A percentile compares a stretch with the other conserved stretches of the same genome.
Evolutionary conservation across 2,888 invertebrate species (phyloP).

Genomic region (Eilema caniola): DNA sequence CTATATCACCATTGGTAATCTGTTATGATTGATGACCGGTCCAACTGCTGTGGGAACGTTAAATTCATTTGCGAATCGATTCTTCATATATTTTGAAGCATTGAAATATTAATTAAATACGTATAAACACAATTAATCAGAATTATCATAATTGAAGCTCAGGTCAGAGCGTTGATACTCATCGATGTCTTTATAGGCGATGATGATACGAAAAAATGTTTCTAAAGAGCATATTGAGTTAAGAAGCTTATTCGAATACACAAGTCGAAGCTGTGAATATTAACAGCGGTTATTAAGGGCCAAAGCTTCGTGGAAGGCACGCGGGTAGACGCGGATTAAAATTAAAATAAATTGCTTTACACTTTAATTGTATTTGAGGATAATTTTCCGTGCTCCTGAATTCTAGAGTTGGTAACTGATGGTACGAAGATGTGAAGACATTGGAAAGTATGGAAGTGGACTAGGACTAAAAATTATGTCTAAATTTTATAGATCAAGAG

Average conservation of each 20-base stretch:
- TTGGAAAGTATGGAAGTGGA: slow-evolving; percentile 53
- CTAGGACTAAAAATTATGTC: background rate
- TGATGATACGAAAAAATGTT: slow-evolving; percentile 12
- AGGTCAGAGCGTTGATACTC: slow-evolving; percentile 31
- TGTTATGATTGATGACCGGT: slow-evolving; percentile 68
- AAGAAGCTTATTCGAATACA: slow-evolving; percentile 67
- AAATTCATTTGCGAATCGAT: slow-evolving; percentile 72
- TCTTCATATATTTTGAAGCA: slow-evolving; percentile 66
- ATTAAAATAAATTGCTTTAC: slow-evolving; percentile 85
- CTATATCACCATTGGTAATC: slow-evolving; percentile 46
- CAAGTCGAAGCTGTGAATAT: slow-evolving; percentile 69
- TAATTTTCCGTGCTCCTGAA: slow-evolving; percentile 86
- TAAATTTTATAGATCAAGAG: background rate
- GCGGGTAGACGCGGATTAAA: slow-evolving; percentile 76
- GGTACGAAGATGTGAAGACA: slow-evolving; percentile 69
- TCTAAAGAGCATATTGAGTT: slow-evolving; percentile 56
- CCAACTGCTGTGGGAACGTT: slow-evolving; percentile 59
- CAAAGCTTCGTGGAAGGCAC: slow-evolving; percentile 62
- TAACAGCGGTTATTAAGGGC: slow-evolving; percentile 69
- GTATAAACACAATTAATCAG: slow-evolving; percentile 38
- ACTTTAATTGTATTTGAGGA: slow-evolving; percentile 85
- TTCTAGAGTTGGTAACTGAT: slow-evolving; percentile 76
- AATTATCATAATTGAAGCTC: slow-evolving; percentile 36
- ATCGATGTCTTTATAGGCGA: slow-evolving; percentile 41
- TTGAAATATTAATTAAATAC: slow-evolving; percentile 62